Evolutionary conservation across 2,113 vertebrate species (phyloP).

Genomic region (Rhineura floridana): DNA sequence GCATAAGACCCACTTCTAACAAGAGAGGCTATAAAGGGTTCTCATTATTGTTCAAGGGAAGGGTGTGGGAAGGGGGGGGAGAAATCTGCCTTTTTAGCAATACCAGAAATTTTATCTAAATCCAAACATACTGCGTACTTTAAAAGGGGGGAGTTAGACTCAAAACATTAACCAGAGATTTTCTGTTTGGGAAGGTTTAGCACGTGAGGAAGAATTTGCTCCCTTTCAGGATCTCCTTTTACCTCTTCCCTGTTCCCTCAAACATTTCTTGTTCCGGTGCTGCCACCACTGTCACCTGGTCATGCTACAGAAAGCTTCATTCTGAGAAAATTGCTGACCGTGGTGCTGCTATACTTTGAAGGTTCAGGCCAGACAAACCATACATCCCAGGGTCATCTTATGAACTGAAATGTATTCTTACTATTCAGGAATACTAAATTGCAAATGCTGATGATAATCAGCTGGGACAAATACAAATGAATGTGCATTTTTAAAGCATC

Average conservation of each 20-base stretch:
- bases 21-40: not conserved
- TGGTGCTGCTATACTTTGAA: not conserved
- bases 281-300: not conserved
- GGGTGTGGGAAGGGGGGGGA: no score
- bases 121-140: not conserved
- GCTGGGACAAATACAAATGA: slow-evolving; percentile 24
- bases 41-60: not conserved
- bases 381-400: not conserved
- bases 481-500: slow-evolving; percentile 31
- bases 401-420: slow-evolving; percentile 4
- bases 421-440: not conserved
- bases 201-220: not conserved
- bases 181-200: not conserved
- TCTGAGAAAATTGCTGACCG: not conserved
- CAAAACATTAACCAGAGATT: no score
- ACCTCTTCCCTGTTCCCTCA: not conserved
- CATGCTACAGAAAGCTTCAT: not conserved
- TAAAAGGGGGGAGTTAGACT: no score
- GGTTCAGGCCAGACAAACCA: not conserved
- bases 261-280: not conserved
- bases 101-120: not conserved
- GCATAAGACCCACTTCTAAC: not conserved
- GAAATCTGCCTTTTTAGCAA: not conserved
- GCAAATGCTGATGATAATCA: slow-evolving; percentile 32
- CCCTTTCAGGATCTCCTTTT: not conserved